Evolutionary conservation across 2,888 invertebrate species (phyloP).

Genomic region (Hymenopus coronatus): DNA sequence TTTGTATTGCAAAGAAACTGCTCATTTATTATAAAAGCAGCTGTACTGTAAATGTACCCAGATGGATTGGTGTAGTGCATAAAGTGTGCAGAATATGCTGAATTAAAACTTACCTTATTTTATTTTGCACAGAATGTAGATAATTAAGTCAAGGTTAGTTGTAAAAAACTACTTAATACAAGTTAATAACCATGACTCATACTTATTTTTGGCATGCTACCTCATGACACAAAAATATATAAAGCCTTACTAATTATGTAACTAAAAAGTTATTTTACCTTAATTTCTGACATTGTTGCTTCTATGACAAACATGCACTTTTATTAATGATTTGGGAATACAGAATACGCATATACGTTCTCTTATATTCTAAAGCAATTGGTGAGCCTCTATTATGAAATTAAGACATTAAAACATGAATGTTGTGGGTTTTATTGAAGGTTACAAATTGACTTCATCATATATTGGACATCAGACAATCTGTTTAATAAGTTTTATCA

Average conservation of each 20-base stretch:
- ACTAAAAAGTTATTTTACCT: neutral
- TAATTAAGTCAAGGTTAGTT: neutral
- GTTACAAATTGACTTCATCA: neutral
- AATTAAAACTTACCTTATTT: neutral
- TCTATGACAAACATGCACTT: neutral
- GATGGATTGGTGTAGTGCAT: neutral
- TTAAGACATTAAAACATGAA: neutral
- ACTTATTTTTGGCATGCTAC: neutral
- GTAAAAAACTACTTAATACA: neutral
- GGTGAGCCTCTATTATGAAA: neutral
- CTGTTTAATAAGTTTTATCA: neutral
- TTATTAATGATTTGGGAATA: neutral
- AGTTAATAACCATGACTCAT: neutral
- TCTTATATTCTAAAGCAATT: neutral
- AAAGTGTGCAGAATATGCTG: neutral
- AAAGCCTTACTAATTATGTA: neutral
- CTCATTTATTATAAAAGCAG: neutral
- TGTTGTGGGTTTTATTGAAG: neutral
- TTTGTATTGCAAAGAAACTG: neutral
- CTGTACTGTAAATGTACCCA: neutral
- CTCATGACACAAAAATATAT: neutral
- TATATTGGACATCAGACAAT: neutral
- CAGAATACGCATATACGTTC: neutral
- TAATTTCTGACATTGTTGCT: neutral
- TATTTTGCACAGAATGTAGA: neutral